Conservation (phyloP, 2,888 invertebrate species). For the Acheta domesticus region DNA sequence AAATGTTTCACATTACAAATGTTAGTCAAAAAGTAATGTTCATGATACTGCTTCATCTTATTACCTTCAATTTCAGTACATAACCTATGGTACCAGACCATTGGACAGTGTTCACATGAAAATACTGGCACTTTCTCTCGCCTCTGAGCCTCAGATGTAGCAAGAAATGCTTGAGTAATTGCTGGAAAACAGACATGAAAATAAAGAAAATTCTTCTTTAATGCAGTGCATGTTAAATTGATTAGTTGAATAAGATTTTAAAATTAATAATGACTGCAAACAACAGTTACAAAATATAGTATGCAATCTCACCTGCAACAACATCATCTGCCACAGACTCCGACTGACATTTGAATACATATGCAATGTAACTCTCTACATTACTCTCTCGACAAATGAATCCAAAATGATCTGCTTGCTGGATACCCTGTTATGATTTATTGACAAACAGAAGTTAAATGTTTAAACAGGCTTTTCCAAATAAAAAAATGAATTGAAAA, state of each 20-base stretch:
- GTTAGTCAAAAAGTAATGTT: too few species aligned
- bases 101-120: slow-evolving; percentile 91
- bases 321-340: slow-evolving; percentile 77
- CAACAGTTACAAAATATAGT: too few species aligned
- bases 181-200: slow-evolving; percentile 53
- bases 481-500: background rate
- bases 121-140: slow-evolving; percentile 65
- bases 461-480: background rate
- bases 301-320: slow-evolving; percentile 56
- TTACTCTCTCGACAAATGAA: slow-evolving; percentile 83
- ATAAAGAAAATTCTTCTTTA: background rate
- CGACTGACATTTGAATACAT: slow-evolving; percentile 86
- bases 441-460: slow-evolving; percentile 36
- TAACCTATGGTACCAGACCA: slow-evolving; percentile 90
- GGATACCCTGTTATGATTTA: slow-evolving; percentile 59
- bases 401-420: slow-evolving; percentile 82
- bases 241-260: too few species aligned
- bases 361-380: slow-evolving; percentile 70
- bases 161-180: slow-evolving; percentile 72
- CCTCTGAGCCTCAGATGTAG: slow-evolving; percentile 55
- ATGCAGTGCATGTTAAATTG: too few species aligned
- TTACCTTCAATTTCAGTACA: slow-evolving; percentile 79
- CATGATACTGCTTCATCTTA: background rate
- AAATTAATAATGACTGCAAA: too few species aligned
- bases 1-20: too few species aligned